Percentiles rank a stretch among this genome's conserved stretches.
Conservation (phyloP, 2,888 invertebrate species). For the Eilema depressum region DNA sequence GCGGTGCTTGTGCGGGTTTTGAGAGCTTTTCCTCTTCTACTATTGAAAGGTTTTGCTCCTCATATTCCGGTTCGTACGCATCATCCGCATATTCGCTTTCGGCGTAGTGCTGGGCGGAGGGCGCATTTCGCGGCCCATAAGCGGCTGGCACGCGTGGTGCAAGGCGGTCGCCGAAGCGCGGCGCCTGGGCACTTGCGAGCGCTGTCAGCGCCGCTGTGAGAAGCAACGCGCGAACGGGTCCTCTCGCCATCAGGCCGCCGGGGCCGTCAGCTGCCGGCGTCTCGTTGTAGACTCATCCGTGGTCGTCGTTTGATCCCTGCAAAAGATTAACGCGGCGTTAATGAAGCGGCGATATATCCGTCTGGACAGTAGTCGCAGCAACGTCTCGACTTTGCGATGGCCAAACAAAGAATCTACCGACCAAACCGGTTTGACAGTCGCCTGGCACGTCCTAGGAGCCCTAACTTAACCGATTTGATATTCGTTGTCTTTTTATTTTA, state of each 20-base stretch:
- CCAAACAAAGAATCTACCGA: conserved; percentile 75
- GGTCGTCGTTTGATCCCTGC: conserved; percentile 66
- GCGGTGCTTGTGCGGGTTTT: conserved; percentile 66
- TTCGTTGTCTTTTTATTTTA: conserved; percentile 76
- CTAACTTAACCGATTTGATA: conserved; percentile 77
- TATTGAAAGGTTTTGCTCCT: conserved; percentile 61
- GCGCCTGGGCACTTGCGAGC: conserved; percentile 63
- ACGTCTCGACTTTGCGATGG: conserved; percentile 69
- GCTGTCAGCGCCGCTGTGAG: conserved; percentile 70
- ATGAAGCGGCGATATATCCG: conserved; percentile 57
- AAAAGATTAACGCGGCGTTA: conserved; percentile 63
- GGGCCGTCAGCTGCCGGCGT: conserved; percentile 74
- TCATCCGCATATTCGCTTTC: conserved; percentile 71
- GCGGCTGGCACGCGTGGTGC: conserved; percentile 78
- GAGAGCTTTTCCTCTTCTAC: conserved; percentile 61
- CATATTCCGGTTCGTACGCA: conserved; percentile 72
- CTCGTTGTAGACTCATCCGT: conserved; percentile 73
- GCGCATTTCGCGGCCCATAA: conserved; percentile 74
- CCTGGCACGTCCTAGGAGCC: conserved; percentile 74
- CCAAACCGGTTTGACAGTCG: conserved; percentile 78
- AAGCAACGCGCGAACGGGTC: conserved; percentile 71
- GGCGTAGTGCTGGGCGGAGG: conserved; percentile 61
- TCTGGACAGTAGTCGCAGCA: conserved; percentile 59
- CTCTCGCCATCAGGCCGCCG: conserved; percentile 77
- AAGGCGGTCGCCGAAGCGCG: conserved; percentile 78